A percentile compares a stretch with the other conserved stretches of the same genome.
phyloP scores from a whole-genome alignment of 2,888 invertebrate species.

The Amblyjoppa proteus region DNA sequence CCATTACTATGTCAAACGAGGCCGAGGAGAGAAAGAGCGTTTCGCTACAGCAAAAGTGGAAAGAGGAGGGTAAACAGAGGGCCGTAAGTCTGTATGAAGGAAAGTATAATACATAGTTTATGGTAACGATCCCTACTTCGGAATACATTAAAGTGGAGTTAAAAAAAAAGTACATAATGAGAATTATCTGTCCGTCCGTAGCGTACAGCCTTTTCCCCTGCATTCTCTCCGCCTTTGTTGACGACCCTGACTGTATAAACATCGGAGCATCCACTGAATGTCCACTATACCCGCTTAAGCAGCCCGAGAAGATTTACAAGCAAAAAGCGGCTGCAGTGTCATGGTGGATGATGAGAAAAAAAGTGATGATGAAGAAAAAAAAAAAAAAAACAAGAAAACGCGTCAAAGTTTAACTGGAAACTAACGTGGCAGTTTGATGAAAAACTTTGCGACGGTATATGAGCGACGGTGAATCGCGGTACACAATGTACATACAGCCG shows the following conservation, averaged over 20 bases:
- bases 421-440: slow-evolving; percentile 49
- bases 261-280: neutral
- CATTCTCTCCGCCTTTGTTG: slow-evolving; percentile 17
- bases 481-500: neutral
- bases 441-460: slow-evolving; percentile 44
- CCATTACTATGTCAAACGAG: slow-evolving; percentile 10
- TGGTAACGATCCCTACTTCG: slow-evolving; percentile 36
- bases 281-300: neutral
- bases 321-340: neutral
- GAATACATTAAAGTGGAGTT: slow-evolving; percentile 39
- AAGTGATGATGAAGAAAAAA: neutral
- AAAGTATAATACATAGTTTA: slow-evolving; percentile 35
- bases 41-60: slow-evolving; percentile 8
- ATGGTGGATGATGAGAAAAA: slow-evolving; percentile 19
- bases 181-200: slow-evolving; percentile 30
- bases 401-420: slow-evolving; percentile 24
- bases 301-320: neutral
- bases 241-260: neutral
- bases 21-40: neutral
- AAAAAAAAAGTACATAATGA: slow-evolving; percentile 22
- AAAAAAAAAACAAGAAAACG: slow-evolving; percentile 11
- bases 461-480: slow-evolving; percentile 2
- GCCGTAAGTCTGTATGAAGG: slow-evolving; percentile 16
- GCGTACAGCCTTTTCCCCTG: neutral
- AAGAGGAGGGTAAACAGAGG: slow-evolving; percentile 12